These are phyloP conservation scores for Chloroceryle amazona DNA, from an alignment of 2,797 vertebrate genomes.

Conservation along the genomic window DNA sequence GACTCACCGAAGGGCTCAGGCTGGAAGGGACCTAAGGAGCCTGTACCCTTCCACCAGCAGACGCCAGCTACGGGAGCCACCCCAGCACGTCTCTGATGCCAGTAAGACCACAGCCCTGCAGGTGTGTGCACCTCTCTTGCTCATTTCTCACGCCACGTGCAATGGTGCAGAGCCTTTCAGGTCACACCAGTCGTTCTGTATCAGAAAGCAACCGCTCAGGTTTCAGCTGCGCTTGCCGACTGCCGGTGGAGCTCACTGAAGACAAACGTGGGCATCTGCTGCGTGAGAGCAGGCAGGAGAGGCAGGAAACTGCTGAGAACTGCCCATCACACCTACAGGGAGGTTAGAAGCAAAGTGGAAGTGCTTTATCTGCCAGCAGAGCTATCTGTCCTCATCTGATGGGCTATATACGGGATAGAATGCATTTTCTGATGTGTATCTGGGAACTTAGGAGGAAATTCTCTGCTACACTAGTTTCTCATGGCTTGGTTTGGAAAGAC, in stretches of 20 bases:
- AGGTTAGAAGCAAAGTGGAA: not conserved
- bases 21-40: not conserved
- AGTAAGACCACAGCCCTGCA: not conserved
- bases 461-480: not conserved
- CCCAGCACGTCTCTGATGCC: not conserved
- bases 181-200: not conserved
- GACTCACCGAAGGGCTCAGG: not conserved
- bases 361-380: not conserved
- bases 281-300: not conserved
- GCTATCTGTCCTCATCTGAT: not conserved
- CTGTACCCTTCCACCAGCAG: not conserved
- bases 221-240: not conserved
- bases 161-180: not conserved
- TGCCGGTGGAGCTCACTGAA: not conserved
- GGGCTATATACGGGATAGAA: not conserved
- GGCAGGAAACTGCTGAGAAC: not conserved
- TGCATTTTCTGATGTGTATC: not conserved
- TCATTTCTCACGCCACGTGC: not conserved
- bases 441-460: not conserved
- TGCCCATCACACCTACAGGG: fast-evolving
- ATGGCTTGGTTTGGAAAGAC: not conserved
- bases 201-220: not conserved
- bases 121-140: not conserved
- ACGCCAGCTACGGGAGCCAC: not conserved
- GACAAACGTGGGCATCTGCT: not conserved